Conservation (phyloP, 1,140 invertebrate species). For the Heliconius melpomene region DNA sequence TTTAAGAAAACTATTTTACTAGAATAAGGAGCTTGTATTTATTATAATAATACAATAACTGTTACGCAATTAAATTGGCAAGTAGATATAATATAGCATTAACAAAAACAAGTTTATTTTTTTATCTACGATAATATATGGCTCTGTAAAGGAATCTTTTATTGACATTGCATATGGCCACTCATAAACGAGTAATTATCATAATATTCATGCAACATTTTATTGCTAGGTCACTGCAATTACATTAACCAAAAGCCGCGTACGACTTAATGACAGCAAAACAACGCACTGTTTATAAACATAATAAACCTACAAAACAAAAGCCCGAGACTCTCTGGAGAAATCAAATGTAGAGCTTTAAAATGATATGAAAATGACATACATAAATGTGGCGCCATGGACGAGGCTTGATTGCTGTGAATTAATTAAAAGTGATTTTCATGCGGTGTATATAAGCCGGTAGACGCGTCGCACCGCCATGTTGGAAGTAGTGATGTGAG, state of each 20-base stretch:
- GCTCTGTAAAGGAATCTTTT: slow-evolving; percentile 19
- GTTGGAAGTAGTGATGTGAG: slow-evolving; percentile 44
- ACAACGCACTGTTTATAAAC: slow-evolving; percentile 51
- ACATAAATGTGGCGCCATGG: slow-evolving; percentile 71
- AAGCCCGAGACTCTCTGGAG: slow-evolving; percentile 73
- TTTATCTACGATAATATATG: slow-evolving; percentile 4
- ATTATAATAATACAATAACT: not conserved
- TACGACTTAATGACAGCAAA: slow-evolving; percentile 53
- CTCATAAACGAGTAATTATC: slow-evolving; percentile 19
- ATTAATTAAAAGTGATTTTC: slow-evolving; percentile 78
- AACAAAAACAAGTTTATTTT: not conserved
- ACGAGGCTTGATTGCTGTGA: slow-evolving; percentile 72
- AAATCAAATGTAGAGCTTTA: slow-evolving; percentile 76
- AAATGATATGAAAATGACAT: slow-evolving; percentile 77
- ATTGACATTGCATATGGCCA: slow-evolving; percentile 14
- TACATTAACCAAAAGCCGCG: slow-evolving; percentile 64
- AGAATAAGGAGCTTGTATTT: not conserved
- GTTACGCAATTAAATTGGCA: not conserved
- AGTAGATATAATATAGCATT: not conserved
- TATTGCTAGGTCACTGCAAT: slow-evolving; percentile 42
- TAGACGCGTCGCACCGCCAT: slow-evolving; percentile 56
- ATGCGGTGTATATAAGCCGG: slow-evolving; percentile 64
- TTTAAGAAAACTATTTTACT: no score
- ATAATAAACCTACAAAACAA: slow-evolving; percentile 56
- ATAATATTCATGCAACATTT: slow-evolving; percentile 12